Conservation (phyloP, 2,888 invertebrate genomes). For the Thera britannica region DNA sequence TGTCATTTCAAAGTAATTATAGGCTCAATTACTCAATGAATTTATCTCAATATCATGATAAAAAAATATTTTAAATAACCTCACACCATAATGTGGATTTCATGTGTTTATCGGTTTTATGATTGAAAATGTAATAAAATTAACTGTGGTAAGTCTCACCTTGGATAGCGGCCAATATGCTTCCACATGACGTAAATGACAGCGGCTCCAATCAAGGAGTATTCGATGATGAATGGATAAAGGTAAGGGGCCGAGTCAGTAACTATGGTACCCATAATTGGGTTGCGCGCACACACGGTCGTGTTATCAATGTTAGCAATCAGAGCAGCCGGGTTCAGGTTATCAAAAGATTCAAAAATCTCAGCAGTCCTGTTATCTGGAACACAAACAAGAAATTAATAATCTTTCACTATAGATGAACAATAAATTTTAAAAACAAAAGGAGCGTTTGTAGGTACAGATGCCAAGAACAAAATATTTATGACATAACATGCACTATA, state of each 20-base stretch:
- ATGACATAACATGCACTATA: slow-evolving; percentile 48
- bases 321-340: slow-evolving; percentile 85
- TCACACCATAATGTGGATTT: not conserved
- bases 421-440: slow-evolving; percentile 5
- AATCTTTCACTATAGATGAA: not conserved
- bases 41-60: too few relatives aligned
- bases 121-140: not conserved
- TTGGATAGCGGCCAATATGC: slow-evolving; percentile 95
- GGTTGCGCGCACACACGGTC: slow-evolving; percentile 90
- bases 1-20: too few relatives aligned
- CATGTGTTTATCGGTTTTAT: not conserved
- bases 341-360: slow-evolving; percentile 85
- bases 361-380: slow-evolving; percentile 74
- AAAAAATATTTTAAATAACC: too few relatives aligned
- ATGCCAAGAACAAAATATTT: slow-evolving; percentile 14
- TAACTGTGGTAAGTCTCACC: slow-evolving; percentile 73
- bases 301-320: slow-evolving; percentile 84
- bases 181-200: slow-evolving; percentile 99
- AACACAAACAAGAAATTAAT: slow-evolving; percentile 43
- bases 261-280: slow-evolving; percentile 97
- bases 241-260: slow-evolving; percentile 97
- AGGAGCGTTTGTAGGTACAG: slow-evolving; percentile 13
- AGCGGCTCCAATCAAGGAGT: slow-evolving; percentile 97
- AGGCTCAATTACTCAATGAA: too few relatives aligned
- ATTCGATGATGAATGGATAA: slow-evolving; percentile 98